Evolutionary conservation across 2,797 vertebrate genomes (phyloP).

Genomic region (Melanotaenia boesemani): DNA sequence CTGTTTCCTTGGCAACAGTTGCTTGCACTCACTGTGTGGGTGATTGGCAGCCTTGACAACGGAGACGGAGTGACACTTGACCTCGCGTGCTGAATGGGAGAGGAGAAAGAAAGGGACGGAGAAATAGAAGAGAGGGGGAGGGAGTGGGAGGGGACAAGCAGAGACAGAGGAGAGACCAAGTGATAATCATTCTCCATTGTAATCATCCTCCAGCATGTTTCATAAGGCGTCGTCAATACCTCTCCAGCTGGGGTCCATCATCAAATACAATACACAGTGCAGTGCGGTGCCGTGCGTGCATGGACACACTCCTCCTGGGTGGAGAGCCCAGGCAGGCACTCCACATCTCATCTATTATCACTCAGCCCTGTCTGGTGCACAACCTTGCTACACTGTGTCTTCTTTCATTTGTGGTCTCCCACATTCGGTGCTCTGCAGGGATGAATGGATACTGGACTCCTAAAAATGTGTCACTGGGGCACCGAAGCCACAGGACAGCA

Average conservation of each 20-base stretch:
- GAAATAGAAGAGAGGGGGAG: constrained; percentile 66
- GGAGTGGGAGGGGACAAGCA: constrained; percentile 54
- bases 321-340: constrained; percentile 72
- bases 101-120: constrained; percentile 62
- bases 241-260: constrained; percentile 81
- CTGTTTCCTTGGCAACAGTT: constrained; percentile 89
- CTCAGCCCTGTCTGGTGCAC: constrained; percentile 69
- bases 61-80: constrained; percentile 84
- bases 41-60: constrained; percentile 87
- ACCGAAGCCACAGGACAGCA: constrained; percentile 61
- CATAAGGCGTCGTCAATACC: constrained; percentile 76
- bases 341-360: constrained; percentile 80
- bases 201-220: constrained; percentile 79
- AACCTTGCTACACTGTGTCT: constrained; percentile 65
- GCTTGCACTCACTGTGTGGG: constrained; percentile 81
- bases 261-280: constrained; percentile 73
- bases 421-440: constrained; percentile 57
- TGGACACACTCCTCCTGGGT: constrained; percentile 69
- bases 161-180: constrained; percentile 75
- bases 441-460: constrained; percentile 65
- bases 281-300: constrained; percentile 53
- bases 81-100: constrained; percentile 81
- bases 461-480: constrained; percentile 58
- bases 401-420: constrained; percentile 73
- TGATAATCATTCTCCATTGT: constrained; percentile 83